These are phyloP conservation scores for Pholis gunnellus DNA, from an alignment of 2,113 vertebrate genomes.

Conservation along the genomic window DNA sequence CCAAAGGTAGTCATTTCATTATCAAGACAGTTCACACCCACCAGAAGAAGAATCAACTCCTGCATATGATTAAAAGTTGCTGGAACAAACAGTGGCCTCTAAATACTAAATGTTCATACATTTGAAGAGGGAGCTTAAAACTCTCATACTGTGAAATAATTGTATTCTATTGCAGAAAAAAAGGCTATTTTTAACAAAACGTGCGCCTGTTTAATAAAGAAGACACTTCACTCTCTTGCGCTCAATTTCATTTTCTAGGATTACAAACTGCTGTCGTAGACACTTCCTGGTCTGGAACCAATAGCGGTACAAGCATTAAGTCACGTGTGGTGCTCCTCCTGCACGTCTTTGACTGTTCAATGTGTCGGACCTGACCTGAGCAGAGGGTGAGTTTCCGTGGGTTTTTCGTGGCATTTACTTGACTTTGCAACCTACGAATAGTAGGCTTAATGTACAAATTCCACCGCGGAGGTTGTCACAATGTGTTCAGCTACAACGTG, in stretches of 20 bases:
- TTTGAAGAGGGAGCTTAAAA: neutral
- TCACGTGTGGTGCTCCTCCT: conserved; percentile 27
- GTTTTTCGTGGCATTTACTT: neutral
- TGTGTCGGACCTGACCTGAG: neutral
- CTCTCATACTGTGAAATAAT: neutral
- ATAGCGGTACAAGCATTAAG: neutral
- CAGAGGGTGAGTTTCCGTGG: conserved; percentile 44
- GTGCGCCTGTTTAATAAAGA: neutral
- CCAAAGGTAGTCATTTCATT: neutral
- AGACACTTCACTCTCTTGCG: neutral
- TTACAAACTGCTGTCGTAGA: neutral
- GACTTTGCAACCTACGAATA: neutral
- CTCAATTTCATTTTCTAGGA: neutral
- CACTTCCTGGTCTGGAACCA: conserved; percentile 55
- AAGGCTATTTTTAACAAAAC: no score
- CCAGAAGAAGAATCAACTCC: neutral
- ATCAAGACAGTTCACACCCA: neutral
- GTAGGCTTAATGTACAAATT: neutral
- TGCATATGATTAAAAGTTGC: neutral
- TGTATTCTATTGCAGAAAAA: neutral
- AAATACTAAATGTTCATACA: neutral
- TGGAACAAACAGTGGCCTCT: neutral
- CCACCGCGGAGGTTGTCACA: neutral
- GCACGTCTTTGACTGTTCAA: neutral
- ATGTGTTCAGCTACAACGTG: neutral